Evolutionary conservation across 1,140 invertebrate genomes (phyloP).

Genomic region (Micrasema longulum): DNA sequence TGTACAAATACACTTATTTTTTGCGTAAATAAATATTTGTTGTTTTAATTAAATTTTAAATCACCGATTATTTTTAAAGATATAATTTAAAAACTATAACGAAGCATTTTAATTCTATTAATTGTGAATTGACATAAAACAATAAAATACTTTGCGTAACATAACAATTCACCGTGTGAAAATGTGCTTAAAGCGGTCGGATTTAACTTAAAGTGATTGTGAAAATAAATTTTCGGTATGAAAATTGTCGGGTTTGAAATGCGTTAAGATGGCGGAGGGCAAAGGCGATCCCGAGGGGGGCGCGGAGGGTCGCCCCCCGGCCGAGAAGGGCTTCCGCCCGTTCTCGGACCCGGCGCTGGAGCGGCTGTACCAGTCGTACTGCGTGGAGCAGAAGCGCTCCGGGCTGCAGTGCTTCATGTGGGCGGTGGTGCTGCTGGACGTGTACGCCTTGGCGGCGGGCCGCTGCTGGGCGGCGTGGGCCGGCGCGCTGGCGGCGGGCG

Average conservation of each 20-base stretch:
- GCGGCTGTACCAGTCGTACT: slow-evolving; percentile 81
- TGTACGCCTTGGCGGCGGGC: slow-evolving; percentile 74
- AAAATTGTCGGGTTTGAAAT: not conserved
- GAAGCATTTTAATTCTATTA: no score
- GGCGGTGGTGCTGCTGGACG: slow-evolving; percentile 71
- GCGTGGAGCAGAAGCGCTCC: slow-evolving; percentile 78
- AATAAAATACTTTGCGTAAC: no score
- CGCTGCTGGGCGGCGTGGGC: slow-evolving; percentile 60
- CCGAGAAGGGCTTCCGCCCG: slow-evolving; percentile 12
- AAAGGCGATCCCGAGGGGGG: slow-evolving; percentile 16
- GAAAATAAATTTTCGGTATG: no score
- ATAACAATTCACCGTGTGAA: no score
- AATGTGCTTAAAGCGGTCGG: no score
- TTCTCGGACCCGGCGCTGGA: slow-evolving; percentile 74
- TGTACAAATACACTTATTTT: no score
- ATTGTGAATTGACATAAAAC: no score
- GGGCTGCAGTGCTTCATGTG: slow-evolving; percentile 82
- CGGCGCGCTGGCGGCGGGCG: slow-evolving; percentile 68
- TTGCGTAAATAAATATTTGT: no score
- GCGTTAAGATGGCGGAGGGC: slow-evolving; percentile 41
- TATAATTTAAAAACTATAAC: no score
- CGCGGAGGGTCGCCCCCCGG: not conserved
- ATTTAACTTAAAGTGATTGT: no score
- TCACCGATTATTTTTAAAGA: no score
- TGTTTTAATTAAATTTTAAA: no score